Conservation (phyloP, 2,888 invertebrate species). For the Eremobia ochroleuca region DNA sequence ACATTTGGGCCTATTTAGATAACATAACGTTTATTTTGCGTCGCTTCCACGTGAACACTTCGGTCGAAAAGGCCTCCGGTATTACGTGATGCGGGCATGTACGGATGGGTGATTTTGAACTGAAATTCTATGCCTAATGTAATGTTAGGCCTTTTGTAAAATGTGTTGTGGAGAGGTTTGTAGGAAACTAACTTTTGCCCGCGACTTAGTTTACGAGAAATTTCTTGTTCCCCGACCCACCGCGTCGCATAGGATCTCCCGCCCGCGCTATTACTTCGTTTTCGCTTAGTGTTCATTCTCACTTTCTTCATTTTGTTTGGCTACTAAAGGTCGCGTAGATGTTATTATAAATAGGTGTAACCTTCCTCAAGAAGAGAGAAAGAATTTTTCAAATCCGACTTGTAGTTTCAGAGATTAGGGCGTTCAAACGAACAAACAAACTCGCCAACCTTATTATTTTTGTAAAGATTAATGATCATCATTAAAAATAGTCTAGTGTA, state of each 20-base stretch:
- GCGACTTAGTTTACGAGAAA: not conserved
- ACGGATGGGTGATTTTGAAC: not conserved
- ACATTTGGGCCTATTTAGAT: conserved; percentile 75
- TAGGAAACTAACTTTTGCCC: not conserved
- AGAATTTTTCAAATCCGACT: not conserved
- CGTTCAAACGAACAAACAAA: not conserved
- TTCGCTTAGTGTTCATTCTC: not conserved
- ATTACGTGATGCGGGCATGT: conserved; percentile 1
- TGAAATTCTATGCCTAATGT: not conserved
- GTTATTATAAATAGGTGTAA: too few relatives aligned
- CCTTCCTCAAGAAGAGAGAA: not conserved
- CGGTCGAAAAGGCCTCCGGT: conserved; percentile 20
- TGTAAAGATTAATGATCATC: not conserved
- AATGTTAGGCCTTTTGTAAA: not conserved
- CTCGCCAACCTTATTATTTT: not conserved
- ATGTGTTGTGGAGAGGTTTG: not conserved
- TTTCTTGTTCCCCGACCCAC: too few relatives aligned
- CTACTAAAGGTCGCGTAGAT: too few relatives aligned
- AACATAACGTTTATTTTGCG: conserved; percentile 68
- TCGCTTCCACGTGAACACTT: conserved; percentile 58
- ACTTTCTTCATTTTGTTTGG: not conserved
- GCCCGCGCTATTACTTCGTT: not conserved
- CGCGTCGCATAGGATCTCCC: not conserved
- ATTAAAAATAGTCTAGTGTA: not conserved
- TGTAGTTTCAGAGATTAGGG: not conserved